phyloP scores from a whole-genome alignment of 2,888 invertebrate species.

The Epinotia nisella region DNA sequence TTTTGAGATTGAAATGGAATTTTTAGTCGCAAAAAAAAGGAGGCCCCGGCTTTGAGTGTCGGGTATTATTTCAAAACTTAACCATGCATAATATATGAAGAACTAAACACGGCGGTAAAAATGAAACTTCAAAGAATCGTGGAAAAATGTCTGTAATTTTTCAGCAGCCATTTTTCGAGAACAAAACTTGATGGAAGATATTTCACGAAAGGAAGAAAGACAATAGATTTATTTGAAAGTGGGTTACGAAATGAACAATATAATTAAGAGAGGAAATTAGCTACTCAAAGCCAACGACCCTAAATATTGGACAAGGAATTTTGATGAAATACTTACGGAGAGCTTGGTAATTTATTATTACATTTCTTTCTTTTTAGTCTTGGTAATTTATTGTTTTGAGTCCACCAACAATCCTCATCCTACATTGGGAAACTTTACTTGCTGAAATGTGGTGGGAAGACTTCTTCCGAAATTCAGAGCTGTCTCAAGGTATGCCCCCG shows the following conservation, averaged over 20 bases:
- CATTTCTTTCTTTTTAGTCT: not conserved
- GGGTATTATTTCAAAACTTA: too few species aligned
- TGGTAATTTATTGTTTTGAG: not conserved
- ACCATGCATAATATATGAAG: too few species aligned
- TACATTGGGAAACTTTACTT: not conserved
- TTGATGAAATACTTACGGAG: not conserved
- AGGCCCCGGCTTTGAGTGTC: too few species aligned
- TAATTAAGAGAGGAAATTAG: constrained; percentile 39
- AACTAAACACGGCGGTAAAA: too few species aligned
- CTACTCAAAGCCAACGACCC: constrained; percentile 18
- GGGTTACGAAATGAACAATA: constrained; percentile 38
- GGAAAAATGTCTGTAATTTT: too few species aligned
- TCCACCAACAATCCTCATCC: not conserved
- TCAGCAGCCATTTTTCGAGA: too few species aligned
- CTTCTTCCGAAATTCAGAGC: not conserved
- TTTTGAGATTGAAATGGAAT: too few species aligned
- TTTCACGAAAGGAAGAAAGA: constrained; percentile 22
- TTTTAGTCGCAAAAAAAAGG: too few species aligned
- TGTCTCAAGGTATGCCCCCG: not conserved
- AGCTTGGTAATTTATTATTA: not conserved
- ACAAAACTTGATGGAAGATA: constrained; percentile 2
- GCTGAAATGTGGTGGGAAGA: not conserved
- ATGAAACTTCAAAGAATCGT: too few species aligned
- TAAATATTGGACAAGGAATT: constrained; percentile 5
- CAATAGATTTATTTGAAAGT: constrained; percentile 35